A percentile compares a stretch with the other conserved stretches of the same genome.
Conservation (phyloP, 1,140 invertebrate genomes). For the Trachelipus rathkii region DNA sequence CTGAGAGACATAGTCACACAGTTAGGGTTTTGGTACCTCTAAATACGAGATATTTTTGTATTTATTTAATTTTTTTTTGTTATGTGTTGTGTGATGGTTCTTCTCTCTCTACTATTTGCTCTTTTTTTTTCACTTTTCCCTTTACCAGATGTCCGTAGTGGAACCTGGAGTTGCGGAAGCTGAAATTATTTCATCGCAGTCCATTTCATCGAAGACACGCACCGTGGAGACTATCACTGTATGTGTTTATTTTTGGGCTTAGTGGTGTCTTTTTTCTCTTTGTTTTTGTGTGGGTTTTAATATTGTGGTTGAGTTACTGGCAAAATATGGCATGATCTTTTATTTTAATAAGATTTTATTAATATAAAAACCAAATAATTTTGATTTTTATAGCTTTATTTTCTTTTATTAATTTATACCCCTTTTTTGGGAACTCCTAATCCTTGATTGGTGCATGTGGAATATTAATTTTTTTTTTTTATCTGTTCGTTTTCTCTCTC, state of each 20-base stretch:
- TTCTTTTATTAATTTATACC: too few relatives aligned
- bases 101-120: slow-evolving; percentile 1
- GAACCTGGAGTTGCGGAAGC: slow-evolving; percentile 58
- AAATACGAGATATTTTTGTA: too few relatives aligned
- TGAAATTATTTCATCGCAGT: slow-evolving; percentile 79
- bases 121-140: background rate
- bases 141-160: slow-evolving; percentile 46
- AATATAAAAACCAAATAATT: background rate
- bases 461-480: too few relatives aligned
- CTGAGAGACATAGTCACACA: too few relatives aligned
- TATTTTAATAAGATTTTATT: background rate
- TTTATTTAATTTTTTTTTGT: too few relatives aligned
- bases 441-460: too few relatives aligned
- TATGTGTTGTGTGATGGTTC: background rate
- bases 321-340: background rate
- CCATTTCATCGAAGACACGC: slow-evolving; percentile 89
- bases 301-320: background rate
- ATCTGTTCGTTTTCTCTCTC: too few relatives aligned
- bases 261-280: background rate
- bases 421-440: too few relatives aligned
- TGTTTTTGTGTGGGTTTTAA: background rate
- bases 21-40: too few relatives aligned
- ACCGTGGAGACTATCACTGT: slow-evolving; percentile 95
- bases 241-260: slow-evolving; percentile 50
- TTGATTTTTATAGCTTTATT: background rate